Conservation (phyloP, 2,888 invertebrate species). For the Lysandra bellargus region DNA sequence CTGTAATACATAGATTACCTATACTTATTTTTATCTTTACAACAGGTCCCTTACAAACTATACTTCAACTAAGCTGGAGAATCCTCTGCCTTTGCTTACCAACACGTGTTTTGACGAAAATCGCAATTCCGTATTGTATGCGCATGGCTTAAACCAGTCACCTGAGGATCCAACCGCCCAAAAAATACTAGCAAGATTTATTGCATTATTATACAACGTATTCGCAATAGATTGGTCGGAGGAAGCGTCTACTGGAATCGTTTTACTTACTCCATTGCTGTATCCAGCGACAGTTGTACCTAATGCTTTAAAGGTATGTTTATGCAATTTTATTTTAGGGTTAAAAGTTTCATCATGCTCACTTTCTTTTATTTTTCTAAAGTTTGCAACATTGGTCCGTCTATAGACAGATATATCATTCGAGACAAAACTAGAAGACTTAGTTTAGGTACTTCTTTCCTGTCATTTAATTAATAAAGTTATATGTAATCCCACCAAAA, state of each 20-base stretch:
- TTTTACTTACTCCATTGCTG: background rate
- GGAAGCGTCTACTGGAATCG: background rate
- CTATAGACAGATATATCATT: too few species aligned
- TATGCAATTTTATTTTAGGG: too few species aligned
- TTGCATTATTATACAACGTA: background rate
- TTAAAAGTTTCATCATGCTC: too few species aligned
- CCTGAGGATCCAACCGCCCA: background rate
- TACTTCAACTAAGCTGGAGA: background rate
- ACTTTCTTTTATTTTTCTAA: too few species aligned
- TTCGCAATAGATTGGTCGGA: background rate
- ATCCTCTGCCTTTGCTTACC: background rate
- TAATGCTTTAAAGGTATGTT: background rate
- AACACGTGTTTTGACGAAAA: background rate
- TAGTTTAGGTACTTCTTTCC: too few species aligned
- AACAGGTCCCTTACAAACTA: background rate
- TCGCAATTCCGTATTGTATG: background rate
- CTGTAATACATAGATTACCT: too few species aligned
- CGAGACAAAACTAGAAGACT: too few species aligned
- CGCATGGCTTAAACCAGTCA: background rate
- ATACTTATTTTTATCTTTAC: background rate
- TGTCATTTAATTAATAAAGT: too few species aligned
- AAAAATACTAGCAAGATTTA: background rate
- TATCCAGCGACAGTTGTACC: background rate
- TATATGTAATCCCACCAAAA: too few species aligned
- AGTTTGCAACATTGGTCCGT: too few species aligned